phyloP scores from a whole-genome alignment of 2,888 invertebrate genomes.

The Archips xylosteana region DNA sequence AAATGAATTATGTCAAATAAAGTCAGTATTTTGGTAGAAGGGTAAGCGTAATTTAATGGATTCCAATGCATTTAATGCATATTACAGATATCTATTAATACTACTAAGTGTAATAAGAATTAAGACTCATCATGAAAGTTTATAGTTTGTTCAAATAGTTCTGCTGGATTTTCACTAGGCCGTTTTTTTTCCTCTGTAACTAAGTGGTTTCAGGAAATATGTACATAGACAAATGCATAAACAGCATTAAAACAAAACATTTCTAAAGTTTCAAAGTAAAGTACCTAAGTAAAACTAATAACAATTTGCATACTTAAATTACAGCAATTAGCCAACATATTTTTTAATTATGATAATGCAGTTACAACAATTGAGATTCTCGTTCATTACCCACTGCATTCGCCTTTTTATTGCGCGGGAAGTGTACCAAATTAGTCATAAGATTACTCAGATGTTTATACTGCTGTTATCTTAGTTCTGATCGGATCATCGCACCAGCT shows the following conservation, averaged over 20 bases:
- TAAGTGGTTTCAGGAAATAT: too few relatives aligned
- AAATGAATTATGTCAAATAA: too few relatives aligned
- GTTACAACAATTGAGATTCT: constrained; percentile 13
- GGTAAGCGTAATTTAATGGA: too few relatives aligned
- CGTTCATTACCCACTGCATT: background rate
- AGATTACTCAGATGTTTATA: background rate
- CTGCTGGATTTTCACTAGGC: too few relatives aligned
- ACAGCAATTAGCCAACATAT: constrained; percentile 9
- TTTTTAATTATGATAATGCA: constrained; percentile 15
- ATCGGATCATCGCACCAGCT: background rate
- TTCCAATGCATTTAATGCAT: too few relatives aligned
- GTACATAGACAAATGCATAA: background rate
- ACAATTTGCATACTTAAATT: constrained; percentile 18
- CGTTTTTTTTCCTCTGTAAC: too few relatives aligned
- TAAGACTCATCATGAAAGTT: too few relatives aligned
- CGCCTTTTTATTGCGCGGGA: background rate
- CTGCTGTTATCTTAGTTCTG: background rate
- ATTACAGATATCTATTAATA: too few relatives aligned
- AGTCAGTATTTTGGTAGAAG: too few relatives aligned
- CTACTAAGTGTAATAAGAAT: too few relatives aligned
- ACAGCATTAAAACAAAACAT: background rate
- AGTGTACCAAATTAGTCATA: constrained; percentile 12
- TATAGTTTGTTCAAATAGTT: too few relatives aligned
- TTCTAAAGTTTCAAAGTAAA: background rate
- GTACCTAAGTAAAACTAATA: background rate